phyloP scores from a whole-genome alignment of 2,888 invertebrate genomes.

The Zhuqinia jingwanae region DNA sequence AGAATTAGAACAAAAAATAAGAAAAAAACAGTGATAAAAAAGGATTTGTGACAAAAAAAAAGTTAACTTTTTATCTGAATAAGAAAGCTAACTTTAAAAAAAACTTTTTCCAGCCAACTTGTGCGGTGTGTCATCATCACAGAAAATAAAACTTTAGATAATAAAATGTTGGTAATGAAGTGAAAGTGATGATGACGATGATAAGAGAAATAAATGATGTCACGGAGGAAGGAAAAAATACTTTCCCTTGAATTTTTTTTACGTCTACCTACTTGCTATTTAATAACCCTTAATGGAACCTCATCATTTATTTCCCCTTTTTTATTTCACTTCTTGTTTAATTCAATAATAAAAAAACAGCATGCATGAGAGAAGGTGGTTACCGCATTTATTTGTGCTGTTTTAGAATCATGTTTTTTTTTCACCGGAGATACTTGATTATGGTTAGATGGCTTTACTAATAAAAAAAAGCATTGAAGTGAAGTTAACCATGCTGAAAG shows the following conservation, averaged over 20 bases:
- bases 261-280: conserved; percentile 13
- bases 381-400: neutral
- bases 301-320: conserved; percentile 32
- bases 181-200: conserved; percentile 46
- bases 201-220: conserved; percentile 36
- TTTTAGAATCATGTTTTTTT: neutral
- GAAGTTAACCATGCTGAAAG: neutral
- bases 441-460: conserved; percentile 20
- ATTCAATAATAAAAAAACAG: conserved; percentile 43
- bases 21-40: too few relatives aligned
- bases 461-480: neutral
- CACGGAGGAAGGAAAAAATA: conserved; percentile 12
- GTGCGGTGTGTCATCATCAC: neutral
- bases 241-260: conserved; percentile 20
- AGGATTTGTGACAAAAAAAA: neutral
- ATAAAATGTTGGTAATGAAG: conserved; percentile 31
- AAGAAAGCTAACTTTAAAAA: neutral
- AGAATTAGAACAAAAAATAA: too few relatives aligned
- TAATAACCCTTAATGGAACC: conserved; percentile 51
- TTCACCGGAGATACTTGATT: conserved; percentile 38
- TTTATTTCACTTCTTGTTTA: conserved; percentile 5
- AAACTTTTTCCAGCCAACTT: neutral
- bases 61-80: neutral
- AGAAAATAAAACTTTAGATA: conserved; percentile 27
- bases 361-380: conserved; percentile 33